Conservation (phyloP, 2,797 vertebrate genomes). For the Pseudocheirus occidentalis region DNA sequence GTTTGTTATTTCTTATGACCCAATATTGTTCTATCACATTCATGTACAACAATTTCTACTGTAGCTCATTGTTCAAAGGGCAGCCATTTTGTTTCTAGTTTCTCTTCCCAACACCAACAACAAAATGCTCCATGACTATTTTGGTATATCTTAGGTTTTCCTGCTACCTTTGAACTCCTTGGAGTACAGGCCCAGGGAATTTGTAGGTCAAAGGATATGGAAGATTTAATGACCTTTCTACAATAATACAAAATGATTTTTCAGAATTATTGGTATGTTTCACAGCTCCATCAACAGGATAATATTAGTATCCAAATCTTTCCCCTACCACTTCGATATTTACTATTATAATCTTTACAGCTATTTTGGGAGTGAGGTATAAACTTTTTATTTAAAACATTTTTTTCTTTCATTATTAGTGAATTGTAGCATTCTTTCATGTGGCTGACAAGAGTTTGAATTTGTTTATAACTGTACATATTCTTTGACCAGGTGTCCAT, state of each 20-base stretch:
- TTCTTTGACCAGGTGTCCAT: neutral
- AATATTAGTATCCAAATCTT: neutral
- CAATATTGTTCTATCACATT: neutral
- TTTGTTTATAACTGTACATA: neutral
- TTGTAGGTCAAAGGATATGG: neutral
- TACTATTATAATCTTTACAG: neutral
- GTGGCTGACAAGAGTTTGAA: neutral
- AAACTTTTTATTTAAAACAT: neutral
- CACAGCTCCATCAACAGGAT: neutral
- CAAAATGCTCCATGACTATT: neutral
- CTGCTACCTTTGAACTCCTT: neutral
- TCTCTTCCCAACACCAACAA: neutral
- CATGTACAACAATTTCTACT: neutral
- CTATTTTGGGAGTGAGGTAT: neutral
- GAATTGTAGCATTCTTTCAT: neutral
- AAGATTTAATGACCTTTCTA: neutral
- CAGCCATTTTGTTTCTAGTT: neutral
- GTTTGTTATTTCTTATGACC: neutral
- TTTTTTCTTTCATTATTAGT: neutral
- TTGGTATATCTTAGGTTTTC: neutral
- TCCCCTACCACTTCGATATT: neutral
- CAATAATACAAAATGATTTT: neutral
- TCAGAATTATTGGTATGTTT: neutral
- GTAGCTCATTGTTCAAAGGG: neutral
- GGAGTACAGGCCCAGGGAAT: neutral